These are phyloP conservation scores for Mus spicilegus DNA, from an alignment of 2,113 vertebrate genomes.

Conservation along the genomic window DNA sequence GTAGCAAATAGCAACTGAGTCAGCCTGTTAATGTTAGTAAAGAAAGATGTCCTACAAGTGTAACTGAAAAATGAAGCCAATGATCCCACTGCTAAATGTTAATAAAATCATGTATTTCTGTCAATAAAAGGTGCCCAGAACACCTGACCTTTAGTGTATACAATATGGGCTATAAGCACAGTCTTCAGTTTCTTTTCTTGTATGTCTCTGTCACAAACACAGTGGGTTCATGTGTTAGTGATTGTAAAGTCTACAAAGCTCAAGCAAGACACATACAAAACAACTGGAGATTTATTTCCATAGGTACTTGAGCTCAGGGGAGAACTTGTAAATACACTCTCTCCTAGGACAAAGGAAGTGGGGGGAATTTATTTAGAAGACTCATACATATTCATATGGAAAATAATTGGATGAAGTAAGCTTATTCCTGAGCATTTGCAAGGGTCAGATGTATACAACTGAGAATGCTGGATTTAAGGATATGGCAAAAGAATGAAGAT, in stretches of 20 bases:
- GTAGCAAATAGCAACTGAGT: not conserved
- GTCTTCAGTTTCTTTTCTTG: not conserved
- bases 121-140: not conserved
- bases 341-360: not conserved
- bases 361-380: not conserved
- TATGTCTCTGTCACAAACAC: not conserved
- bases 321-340: not conserved
- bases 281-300: not conserved
- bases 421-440: not conserved
- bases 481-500: not conserved
- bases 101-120: not conserved
- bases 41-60: not conserved
- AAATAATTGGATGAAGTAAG: not conserved
- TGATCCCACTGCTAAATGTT: not conserved
- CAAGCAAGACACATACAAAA: not conserved
- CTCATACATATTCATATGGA: no score
- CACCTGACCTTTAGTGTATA: not conserved
- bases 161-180: not conserved
- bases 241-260: not conserved
- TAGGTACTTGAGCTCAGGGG: not conserved
- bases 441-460: not conserved
- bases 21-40: not conserved
- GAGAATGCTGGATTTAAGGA: not conserved
- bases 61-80: not conserved
- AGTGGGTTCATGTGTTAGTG: not conserved